These are phyloP conservation scores for Laspeyria flexula DNA, from an alignment of 2,888 invertebrate species.

Conservation along the genomic window DNA sequence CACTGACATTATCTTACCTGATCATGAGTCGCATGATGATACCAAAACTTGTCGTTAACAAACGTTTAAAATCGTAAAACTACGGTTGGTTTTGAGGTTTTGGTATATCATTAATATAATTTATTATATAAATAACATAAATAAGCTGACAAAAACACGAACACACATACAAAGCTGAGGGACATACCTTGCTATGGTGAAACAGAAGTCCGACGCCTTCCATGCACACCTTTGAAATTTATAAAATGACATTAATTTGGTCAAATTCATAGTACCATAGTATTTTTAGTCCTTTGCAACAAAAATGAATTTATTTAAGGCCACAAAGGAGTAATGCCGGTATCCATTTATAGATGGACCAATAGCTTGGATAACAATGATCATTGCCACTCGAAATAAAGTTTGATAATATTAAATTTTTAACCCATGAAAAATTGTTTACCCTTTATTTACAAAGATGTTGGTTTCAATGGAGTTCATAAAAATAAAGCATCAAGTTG, in stretches of 20 bases:
- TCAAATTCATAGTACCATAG: no score
- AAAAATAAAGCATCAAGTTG: no score
- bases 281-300: no score
- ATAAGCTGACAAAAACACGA: slow-evolving; percentile 77
- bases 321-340: no score
- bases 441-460: no score
- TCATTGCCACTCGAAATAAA: no score
- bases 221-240: slow-evolving; percentile 92
- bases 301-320: no score
- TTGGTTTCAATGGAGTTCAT: no score
- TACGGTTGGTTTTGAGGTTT: slow-evolving; percentile 46
- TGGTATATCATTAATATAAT: slow-evolving; percentile 62
- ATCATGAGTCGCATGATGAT: slow-evolving; percentile 49
- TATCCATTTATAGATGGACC: no score
- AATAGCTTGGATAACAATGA: no score
- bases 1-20: slow-evolving; percentile 79
- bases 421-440: no score
- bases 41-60: slow-evolving; percentile 57
- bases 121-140: slow-evolving; percentile 59
- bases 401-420: no score
- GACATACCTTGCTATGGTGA: slow-evolving; percentile 98
- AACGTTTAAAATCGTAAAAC: slow-evolving; percentile 18
- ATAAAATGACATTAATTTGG: neutral
- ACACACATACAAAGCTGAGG: slow-evolving; percentile 48
- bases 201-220: slow-evolving; percentile 99